phyloP scores from a whole-genome alignment of 2,888 invertebrate genomes.

The Sipha maydis region DNA sequence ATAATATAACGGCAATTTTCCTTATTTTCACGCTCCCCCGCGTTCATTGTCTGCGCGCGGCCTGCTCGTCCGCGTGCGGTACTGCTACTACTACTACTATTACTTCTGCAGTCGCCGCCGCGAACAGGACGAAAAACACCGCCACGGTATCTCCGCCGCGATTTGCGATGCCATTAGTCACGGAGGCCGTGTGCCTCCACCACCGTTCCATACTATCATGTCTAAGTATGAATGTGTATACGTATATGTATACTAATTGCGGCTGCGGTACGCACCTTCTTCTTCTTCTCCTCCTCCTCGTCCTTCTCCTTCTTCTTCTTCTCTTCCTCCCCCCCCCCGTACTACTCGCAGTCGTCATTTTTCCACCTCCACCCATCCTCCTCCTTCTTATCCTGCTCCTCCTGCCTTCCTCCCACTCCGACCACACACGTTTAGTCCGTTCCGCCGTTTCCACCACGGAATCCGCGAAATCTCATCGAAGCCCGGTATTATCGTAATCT shows the following conservation, averaged over 20 bases:
- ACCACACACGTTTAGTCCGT: no score
- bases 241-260: neutral
- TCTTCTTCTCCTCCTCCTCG: no score
- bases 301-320: no score
- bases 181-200: neutral
- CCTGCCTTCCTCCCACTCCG: no score
- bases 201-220: neutral
- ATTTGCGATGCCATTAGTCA: conserved; percentile 52
- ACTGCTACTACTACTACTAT: neutral
- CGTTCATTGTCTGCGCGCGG: conserved; percentile 53
- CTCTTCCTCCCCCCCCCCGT: neutral
- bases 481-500: no score
- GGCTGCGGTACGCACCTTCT: neutral
- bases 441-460: no score
- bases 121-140: neutral
- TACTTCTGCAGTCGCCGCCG: neutral
- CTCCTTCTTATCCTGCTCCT: no score
- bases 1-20: conserved; percentile 60
- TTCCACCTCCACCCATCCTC: neutral
- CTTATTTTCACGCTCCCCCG: conserved; percentile 62
- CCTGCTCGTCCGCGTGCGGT: neutral
- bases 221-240: no score
- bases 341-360: no score
- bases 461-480: no score
- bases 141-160: conserved; percentile 1